Base-by-base conservation (phyloP, 2,888 invertebrate species). In the Petrolisthes manimaculis region DNA sequence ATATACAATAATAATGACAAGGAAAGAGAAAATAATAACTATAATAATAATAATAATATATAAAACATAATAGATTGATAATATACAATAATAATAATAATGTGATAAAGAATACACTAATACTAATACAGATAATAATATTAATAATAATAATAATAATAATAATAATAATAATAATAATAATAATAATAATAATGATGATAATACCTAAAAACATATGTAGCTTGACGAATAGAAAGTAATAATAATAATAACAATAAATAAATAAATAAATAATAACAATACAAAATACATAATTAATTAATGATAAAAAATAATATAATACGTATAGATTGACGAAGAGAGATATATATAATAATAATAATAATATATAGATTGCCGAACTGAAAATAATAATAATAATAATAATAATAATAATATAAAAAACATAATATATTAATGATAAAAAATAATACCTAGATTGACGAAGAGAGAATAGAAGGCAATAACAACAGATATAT, bases 121-220 rank as follows among this genome's bases (percentile, higher is more conserved):
- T 75, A 75, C n/a, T 75, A 75, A 75, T 75, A 37, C 14, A 9
- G 61, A 61, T 14, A 61, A 61, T 61, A 61, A 61, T 61, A 61
- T 61, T 9, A 61, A 9, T 61, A 61, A 61, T 61, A 6, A 61
- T n/a, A n/a, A n/a, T n/a, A n/a, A n/a, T 9, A 61, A 61, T 61
- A 61, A 61, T 61, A 6, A n/a, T n/a, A n/a, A n/a, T n/a, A n/a
- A n/a, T n/a, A n/a, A n/a, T n/a, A n/a, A 71, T n/a, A 71, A 71
- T 61, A 71, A 71, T 71, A 18, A 8, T 71, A 71, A 71, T 71
- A 71, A 8, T 71, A 71, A 71, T 71, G n/a, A n/a, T 71, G n/a
- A 12, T 71, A 8, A 71, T 12, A 5, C 5, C n/a, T 5, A 71
- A 71, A 18, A 18, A n/a, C n/a, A 37, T 37, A 37, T 37, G 2